phyloP scores from a whole-genome alignment of 2,797 vertebrate genomes.

The Allobates femoralis region DNA sequence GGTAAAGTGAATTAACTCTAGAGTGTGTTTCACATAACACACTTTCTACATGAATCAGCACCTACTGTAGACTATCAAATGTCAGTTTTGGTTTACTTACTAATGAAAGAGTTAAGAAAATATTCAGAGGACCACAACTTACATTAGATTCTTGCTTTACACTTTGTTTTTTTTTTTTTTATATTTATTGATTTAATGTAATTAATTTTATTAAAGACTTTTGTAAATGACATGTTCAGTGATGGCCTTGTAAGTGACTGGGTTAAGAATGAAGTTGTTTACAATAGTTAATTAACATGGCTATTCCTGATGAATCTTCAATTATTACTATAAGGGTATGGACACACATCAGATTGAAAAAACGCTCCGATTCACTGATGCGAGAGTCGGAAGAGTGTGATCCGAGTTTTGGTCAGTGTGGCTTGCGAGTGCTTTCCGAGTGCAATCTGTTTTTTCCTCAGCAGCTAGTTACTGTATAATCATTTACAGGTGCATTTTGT shows the following conservation, averaged over 20 bases:
- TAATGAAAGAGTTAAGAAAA: not conserved
- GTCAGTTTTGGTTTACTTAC: not conserved
- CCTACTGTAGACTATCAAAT: slow-evolving; percentile 18
- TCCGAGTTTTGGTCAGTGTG: too few relatives aligned
- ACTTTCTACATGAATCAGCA: slow-evolving; percentile 12
- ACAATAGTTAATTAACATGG: not conserved
- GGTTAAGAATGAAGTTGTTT: not conserved
- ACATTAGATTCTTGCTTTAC: not conserved
- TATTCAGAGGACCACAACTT: not conserved
- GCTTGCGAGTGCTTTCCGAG: too few relatives aligned
- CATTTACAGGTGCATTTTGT: too few relatives aligned
- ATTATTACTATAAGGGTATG: too few relatives aligned
- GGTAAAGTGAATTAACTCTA: slow-evolving; percentile 5
- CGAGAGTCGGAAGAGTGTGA: too few relatives aligned
- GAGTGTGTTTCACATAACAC: not conserved
- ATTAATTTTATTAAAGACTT: not conserved
- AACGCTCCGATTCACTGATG: too few relatives aligned
- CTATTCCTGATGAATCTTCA: not conserved
- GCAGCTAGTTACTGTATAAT: too few relatives aligned
- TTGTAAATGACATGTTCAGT: not conserved
- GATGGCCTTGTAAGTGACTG: not conserved
- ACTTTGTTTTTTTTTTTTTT: too few relatives aligned
- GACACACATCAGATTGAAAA: too few relatives aligned
- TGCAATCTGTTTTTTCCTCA: too few relatives aligned
- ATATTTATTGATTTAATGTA: not conserved